These are phyloP conservation scores for Lycocerus yunnanus DNA, from an alignment of 2,888 invertebrate genomes.

Conservation along the genomic window DNA sequence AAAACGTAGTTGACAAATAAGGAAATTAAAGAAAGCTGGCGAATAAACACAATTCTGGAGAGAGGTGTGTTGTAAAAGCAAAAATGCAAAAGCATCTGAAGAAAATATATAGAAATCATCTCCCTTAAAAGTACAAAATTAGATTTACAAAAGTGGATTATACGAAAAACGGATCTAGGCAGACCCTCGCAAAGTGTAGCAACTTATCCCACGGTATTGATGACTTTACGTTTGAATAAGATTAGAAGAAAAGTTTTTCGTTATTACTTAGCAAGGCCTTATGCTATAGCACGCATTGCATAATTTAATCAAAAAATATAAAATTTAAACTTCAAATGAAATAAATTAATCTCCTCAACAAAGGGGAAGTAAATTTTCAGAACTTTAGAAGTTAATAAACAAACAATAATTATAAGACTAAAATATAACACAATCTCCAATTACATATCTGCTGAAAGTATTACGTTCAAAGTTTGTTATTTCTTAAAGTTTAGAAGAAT, in stretches of 20 bases:
- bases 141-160: background rate
- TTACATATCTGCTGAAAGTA: background rate
- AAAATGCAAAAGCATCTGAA: background rate
- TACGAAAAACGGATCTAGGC: background rate
- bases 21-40: background rate
- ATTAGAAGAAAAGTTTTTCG: background rate
- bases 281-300: background rate
- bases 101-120: background rate
- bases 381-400: background rate
- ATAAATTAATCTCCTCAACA: background rate
- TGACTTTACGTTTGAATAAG: background rate
- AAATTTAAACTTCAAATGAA: background rate
- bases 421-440: background rate
- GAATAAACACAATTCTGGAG: background rate
- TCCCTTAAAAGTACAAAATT: background rate
- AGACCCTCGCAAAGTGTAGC: background rate
- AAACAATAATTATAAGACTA: background rate
- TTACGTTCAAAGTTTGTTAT: background rate
- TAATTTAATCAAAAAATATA: background rate
- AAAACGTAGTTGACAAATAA: background rate
- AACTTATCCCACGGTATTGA: background rate
- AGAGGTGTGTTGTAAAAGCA: background rate
- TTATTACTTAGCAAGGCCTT: background rate
- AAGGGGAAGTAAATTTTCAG: background rate
- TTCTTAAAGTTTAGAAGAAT: background rate